Conservation (phyloP, 2,113 vertebrate genomes). For the Neoarius graeffei region DNA sequence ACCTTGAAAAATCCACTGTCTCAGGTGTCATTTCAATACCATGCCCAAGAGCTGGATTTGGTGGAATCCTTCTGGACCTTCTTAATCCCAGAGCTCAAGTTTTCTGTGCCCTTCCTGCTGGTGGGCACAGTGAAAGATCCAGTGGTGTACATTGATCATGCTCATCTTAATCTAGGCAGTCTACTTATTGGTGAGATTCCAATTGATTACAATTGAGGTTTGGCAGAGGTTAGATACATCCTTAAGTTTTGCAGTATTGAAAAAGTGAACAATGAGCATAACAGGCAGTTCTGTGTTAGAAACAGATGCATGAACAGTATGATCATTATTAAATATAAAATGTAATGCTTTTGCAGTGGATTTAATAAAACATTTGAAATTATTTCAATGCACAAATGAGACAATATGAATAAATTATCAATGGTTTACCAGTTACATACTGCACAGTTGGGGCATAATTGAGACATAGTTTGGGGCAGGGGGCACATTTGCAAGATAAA, state of each 20-base stretch:
- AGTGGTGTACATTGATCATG: conserved; percentile 74
- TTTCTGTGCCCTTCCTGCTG: conserved; percentile 82
- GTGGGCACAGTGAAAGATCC: conserved; percentile 81
- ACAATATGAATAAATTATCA: background rate
- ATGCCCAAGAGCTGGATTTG: conserved; percentile 68
- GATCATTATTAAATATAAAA: background rate
- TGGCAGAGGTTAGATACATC: background rate
- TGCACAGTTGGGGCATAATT: background rate
- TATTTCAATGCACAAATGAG: background rate
- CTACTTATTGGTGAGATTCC: conserved; percentile 77
- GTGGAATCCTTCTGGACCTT: conserved; percentile 89
- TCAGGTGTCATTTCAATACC: conserved; percentile 83
- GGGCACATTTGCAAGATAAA: too few relatives aligned
- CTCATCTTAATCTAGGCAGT: conserved; percentile 78
- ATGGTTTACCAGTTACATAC: background rate
- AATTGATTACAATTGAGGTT: background rate
- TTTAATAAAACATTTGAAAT: background rate
- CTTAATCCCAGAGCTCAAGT: conserved; percentile 72
- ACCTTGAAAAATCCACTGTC: background rate
- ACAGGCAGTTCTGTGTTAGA: background rate
- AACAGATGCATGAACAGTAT: background rate
- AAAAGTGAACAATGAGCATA: background rate
- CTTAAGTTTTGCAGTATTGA: background rate
- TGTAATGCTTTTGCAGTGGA: background rate
- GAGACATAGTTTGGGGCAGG: too few relatives aligned